Conservation (phyloP, 2,113 vertebrate species). For the Colinus virginianus region DNA sequence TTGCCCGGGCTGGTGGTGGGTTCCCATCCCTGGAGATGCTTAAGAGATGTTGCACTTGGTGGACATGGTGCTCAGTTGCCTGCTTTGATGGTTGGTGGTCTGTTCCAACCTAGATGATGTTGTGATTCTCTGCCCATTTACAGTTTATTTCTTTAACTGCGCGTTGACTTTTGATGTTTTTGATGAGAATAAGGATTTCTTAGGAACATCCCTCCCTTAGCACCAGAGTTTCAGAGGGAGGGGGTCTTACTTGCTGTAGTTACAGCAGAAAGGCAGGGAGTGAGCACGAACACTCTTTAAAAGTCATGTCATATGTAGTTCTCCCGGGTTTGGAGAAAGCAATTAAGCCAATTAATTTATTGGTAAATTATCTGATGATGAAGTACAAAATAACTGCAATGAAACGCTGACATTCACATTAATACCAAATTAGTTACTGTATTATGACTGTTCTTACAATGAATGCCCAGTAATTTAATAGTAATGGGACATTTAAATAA, state of each 20-base stretch:
- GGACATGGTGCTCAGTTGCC: neutral
- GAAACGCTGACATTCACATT: conserved; percentile 73
- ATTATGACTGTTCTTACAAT: conserved; percentile 76
- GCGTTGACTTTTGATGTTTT: neutral
- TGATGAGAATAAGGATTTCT: neutral
- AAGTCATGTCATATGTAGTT: conserved; percentile 41
- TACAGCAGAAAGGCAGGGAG: neutral
- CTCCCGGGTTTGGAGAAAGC: conserved; percentile 49
- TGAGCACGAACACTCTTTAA: neutral
- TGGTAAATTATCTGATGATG: conserved; percentile 77
- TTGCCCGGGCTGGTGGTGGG: neutral
- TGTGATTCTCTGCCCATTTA: neutral
- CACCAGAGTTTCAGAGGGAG: neutral
- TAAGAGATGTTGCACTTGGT: neutral
- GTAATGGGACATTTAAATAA: conserved; percentile 75
- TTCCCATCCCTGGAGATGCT: neutral
- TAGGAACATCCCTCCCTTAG: neutral
- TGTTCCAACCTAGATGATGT: neutral
- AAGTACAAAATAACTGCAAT: conserved; percentile 77
- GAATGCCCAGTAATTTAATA: conserved; percentile 76
- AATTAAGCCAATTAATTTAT: conserved; percentile 78
- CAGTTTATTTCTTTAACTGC: neutral
- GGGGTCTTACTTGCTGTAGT: neutral
- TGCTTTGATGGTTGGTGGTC: neutral
- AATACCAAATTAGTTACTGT: conserved; percentile 73